phyloP scores from a whole-genome alignment of 2,113 vertebrate genomes.

The Prunella himalayana region DNA sequence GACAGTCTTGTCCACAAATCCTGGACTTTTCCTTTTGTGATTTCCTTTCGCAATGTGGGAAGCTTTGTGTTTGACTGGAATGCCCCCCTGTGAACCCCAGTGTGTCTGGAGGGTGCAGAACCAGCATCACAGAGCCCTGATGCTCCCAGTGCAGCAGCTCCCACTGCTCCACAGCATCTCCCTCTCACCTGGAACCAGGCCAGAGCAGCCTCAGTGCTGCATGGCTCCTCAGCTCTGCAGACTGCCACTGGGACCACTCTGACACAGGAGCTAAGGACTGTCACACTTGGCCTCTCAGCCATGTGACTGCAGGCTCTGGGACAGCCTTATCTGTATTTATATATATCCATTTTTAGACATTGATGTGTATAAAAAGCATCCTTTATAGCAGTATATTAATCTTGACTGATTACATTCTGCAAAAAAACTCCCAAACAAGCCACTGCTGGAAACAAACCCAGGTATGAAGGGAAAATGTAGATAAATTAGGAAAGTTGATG shows the following conservation, averaged over 20 bases:
- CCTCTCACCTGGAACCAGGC: not conserved
- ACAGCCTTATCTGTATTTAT: not conserved
- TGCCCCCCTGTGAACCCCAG: not conserved
- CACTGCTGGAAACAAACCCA: not conserved
- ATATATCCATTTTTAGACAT: too few relatives aligned
- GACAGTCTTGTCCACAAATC: not conserved
- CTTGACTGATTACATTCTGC: not conserved
- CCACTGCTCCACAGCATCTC: not conserved
- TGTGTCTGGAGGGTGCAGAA: not conserved
- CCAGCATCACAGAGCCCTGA: fast-evolving
- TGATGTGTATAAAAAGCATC: not conserved
- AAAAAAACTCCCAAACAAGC: not conserved
- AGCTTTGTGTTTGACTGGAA: not conserved
- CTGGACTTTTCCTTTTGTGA: not conserved
- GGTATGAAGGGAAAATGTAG: not conserved
- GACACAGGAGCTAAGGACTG: not conserved
- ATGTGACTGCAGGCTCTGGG: not conserved
- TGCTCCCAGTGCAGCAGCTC: not conserved
- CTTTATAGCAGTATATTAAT: not conserved
- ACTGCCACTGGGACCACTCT: not conserved
- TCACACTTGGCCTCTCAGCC: not conserved
- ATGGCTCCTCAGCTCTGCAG: not conserved
- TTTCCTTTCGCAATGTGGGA: not conserved
- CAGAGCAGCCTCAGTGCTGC: not conserved
- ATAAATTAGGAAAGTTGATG: not conserved